Evolutionary conservation across 2,113 vertebrate species (phyloP), one percentile per base, ranked within the genome.

Genomic region (Varanus komodoensis): DNA sequence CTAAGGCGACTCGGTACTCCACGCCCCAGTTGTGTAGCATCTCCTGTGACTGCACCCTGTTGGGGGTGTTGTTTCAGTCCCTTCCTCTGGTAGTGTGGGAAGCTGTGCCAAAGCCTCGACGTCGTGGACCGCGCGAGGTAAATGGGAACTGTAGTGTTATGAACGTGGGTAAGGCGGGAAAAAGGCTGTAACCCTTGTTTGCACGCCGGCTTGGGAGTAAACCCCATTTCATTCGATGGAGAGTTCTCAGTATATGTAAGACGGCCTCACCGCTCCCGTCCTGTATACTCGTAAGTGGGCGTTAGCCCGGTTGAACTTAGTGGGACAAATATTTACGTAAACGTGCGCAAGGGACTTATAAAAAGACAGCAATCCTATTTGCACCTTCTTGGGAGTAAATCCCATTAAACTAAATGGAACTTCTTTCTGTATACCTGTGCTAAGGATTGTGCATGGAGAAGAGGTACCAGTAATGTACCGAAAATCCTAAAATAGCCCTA

Each of bases 121-220:
- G 19, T 67, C 52, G 89, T 71, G 89, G 84, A 8, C n/a, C 4
- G 82, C 6, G 83, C 17, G 82, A 93, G 93, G 93, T 95, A 89
- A 91, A 23, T 38, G n/a, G n/a, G 12, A 61, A 19, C 34, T 17
- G 29, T 6, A 8, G 3, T 48, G 29, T 69, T 27, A 6, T 11
- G 2, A 50, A 38, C 4, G 14, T n/a, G 87, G 88, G 48, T 29
- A 69, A 71, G 54, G 48, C 50, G 86, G 54, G 48, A 68, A 75
- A 79, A 12, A 69, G 4, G 4, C 14, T 54, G 67, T 11, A 54
- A 5, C 25, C 9, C 52, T 81, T 21, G 44, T 52, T 73, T 17
- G 27, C 2, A 23, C 17, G 12, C 23, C 17, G 50, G 8, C 7
- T 52, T 52, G 57, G 29, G 34, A 29, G 1, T 5, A 23, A 25